Base-by-base conservation (phyloP, 2,797 vertebrate genomes). In the Salmo trutta region DNA sequence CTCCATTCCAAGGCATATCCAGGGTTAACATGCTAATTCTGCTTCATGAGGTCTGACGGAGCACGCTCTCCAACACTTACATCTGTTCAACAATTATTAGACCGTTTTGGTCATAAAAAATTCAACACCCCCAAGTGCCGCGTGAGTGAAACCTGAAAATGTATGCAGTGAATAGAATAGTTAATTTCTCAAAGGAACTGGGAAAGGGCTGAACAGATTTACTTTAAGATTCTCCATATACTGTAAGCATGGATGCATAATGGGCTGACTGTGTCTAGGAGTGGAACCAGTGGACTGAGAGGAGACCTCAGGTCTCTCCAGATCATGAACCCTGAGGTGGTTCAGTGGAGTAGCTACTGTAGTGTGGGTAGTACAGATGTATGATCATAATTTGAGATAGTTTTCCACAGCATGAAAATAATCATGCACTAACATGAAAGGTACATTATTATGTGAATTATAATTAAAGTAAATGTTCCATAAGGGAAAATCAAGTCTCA, bases 11-110 rank as follows among this genome's bases (percentile, higher is more conserved):
- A 89, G 89, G 93, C 76, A 85, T 82, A 1, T 88, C 93, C 88
- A 89, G 94, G 95, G 96, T 96, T 97, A 98, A 96, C 95, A 95
- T 96, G 95, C 95, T 97, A 97, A 97, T 97, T 95, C 94, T 92
- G 93, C 95, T 97, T 94, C 93, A 94, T 95, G 95, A 97, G 96
- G 96, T 97, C 96, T 95, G 95, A 95, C 93, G 91, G 95, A 95
- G 94, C 95, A 92, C 91, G 93, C 94, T 96, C 94, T 95, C 95
- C 96, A 96, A 95, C 96, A 97, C 95, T 96, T 98, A 98, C 97
- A 99, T 97, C 96, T 99, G 97, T 97, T 97, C 96, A 96, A 98
- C 96, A 97, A 98, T 98, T 98, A 98, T 98, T 98, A 97, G 96
- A 97, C 93, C 95, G 93, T 96, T 97, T 97, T 96, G 95, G 93